Evolutionary conservation across 2,888 invertebrate genomes (phyloP), one percentile per base, ranked within the genome.

Genomic region (Glomeris marginata): DNA sequence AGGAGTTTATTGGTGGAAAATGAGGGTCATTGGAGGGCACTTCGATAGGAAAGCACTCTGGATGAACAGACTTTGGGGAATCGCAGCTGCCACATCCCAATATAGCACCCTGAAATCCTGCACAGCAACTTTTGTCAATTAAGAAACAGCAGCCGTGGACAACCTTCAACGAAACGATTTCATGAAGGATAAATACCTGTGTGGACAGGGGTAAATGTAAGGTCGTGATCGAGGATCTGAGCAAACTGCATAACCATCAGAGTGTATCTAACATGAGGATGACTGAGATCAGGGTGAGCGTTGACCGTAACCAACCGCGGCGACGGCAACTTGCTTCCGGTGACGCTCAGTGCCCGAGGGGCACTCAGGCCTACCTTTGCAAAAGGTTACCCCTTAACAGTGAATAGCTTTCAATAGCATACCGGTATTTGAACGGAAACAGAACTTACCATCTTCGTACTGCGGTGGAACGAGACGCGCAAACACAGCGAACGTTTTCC

Each of bases 211-310:
- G 92, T 91, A 76, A 91, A 80, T 1, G 92, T 92, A 46, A 95
- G 72, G 65, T 94, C 94, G 69, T 94, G 94, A 66, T 94, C 94
- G 18, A 94, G 66, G 61, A 95, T 70, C 66, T 94, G 92, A 0
- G 90, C 92, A 61, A 80, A 92, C 70, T 92, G 92, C 92, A 94
- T 94, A 38, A 84, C 77, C 83, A 92, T 85, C 16, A 92, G 70
- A 0, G 88, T 84, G 67, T 92, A 91, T 5, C 87, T 74, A 0
- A 80, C 81, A 63, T 90, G 88, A 18, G 90, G 72, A 63, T 90
- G 85, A 34, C 87, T 87, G 52, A 90, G 86, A 61, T 91, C 90
- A 0, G 88, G 85, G 66, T 94, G 94, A 45, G 94, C 83, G 1
- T 81, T 77, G 0, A 87, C 83, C 1, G 91, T 91, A 36, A 94